phyloP scores from a whole-genome alignment of 2,888 invertebrate genomes.

The Chloromyia formosa region DNA sequence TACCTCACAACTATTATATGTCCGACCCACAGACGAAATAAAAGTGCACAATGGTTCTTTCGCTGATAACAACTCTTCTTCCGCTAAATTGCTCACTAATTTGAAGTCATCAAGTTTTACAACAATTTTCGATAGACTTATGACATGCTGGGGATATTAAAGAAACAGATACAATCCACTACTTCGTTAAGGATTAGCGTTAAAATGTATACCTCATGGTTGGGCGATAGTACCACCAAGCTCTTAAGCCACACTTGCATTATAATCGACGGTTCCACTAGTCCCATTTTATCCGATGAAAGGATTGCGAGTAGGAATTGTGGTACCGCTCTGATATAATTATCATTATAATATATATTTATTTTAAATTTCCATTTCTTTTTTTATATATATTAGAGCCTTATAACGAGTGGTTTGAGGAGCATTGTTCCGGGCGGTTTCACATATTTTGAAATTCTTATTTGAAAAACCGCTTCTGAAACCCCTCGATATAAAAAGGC shows the following conservation, averaged over 20 bases:
- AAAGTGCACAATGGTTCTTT: conserved; percentile 62
- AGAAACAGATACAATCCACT: too few relatives aligned
- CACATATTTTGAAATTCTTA: too few relatives aligned
- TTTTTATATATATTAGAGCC: too few relatives aligned
- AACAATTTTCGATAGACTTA: conserved; percentile 55
- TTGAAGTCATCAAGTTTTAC: conserved; percentile 56
- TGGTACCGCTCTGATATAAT: conserved; percentile 52
- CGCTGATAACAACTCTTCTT: conserved; percentile 54
- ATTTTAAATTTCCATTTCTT: too few relatives aligned
- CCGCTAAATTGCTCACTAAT: conserved; percentile 53
- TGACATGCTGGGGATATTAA: conserved; percentile 52
- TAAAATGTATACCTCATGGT: conserved; percentile 54
- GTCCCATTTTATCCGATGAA: conserved; percentile 50
- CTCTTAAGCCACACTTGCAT: conserved; percentile 62
- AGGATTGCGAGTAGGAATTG: conserved; percentile 56
- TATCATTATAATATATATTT: neutral
- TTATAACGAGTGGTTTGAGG: too few relatives aligned
- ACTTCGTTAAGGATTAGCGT: neutral
- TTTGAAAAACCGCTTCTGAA: too few relatives aligned
- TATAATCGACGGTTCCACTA: conserved; percentile 54
- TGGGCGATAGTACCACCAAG: conserved; percentile 58
- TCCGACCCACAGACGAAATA: conserved; percentile 58
- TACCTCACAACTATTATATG: conserved; percentile 50
- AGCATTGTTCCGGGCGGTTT: too few relatives aligned
- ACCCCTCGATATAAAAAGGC: too few relatives aligned